Evolutionary conservation across 2,113 vertebrate genomes (phyloP).

Genomic region (Coturnix japonica): DNA sequence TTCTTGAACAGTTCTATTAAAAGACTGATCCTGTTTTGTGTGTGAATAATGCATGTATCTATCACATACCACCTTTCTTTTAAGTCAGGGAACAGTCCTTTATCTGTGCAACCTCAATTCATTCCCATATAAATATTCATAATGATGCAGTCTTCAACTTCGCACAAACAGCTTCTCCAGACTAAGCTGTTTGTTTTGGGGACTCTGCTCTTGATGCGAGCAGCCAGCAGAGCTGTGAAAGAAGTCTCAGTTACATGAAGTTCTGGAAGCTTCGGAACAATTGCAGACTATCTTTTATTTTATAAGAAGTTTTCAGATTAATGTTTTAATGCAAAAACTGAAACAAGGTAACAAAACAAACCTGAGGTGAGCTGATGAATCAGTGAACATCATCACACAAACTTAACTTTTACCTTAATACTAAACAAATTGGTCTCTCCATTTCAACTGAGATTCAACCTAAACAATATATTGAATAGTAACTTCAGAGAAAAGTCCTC

Average conservation of each 20-base stretch:
- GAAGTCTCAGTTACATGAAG: neutral
- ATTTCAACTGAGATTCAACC: neutral
- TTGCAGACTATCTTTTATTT: neutral
- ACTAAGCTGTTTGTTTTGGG: constrained; percentile 48
- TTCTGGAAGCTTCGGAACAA: constrained; percentile 39
- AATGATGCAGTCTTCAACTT: constrained; percentile 32
- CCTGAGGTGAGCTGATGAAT: neutral
- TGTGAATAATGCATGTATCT: constrained; percentile 61
- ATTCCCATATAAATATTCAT: constrained; percentile 64
- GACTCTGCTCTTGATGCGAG: constrained; percentile 16
- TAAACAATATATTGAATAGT: neutral
- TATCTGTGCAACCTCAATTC: constrained; percentile 64
- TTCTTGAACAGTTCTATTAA: constrained; percentile 16
- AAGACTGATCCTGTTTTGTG: neutral
- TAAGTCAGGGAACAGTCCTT: constrained; percentile 40
- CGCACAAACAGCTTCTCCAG: constrained; percentile 47
- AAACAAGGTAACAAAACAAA: neutral
- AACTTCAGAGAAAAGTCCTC: neutral
- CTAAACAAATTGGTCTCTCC: neutral
- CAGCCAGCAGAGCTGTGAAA: neutral
- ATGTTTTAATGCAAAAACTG: neutral
- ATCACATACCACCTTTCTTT: neutral
- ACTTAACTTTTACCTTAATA: neutral
- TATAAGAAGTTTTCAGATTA: neutral
- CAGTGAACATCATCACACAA: neutral